Conservation (phyloP, 2,797 vertebrate species). For the Cuculus canorus region DNA sequence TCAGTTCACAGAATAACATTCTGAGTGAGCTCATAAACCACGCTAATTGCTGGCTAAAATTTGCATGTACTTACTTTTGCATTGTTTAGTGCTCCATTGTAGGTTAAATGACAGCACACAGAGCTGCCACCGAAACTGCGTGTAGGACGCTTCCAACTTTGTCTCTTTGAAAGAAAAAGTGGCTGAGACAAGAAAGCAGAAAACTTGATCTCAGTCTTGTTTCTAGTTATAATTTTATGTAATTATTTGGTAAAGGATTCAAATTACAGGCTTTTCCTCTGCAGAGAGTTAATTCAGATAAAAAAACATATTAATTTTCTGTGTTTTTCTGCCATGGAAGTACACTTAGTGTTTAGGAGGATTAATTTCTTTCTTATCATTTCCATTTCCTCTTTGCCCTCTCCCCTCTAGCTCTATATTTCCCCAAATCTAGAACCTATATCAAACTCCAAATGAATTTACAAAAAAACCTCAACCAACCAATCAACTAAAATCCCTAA, state of each 20-base stretch:
- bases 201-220: not conserved
- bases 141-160: not conserved
- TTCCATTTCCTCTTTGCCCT: not conserved
- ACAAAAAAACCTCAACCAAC: too few relatives aligned
- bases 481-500: too few relatives aligned
- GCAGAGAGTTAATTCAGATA: not conserved
- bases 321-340: not conserved
- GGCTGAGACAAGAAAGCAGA: not conserved
- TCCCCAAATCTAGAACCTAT: not conserved
- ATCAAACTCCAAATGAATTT: not conserved
- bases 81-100: not conserved
- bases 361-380: not conserved
- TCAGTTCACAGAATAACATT: conserved; percentile 19
- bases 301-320: not conserved
- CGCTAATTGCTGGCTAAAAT: conserved; percentile 18
- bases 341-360: not conserved
- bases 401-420: not conserved
- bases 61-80: not conserved
- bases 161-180: not conserved
- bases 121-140: not conserved
- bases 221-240: not conserved
- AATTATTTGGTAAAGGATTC: not conserved
- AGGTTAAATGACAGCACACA: not conserved
- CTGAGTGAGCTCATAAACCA: conserved; percentile 32
- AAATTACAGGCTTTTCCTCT: not conserved